Percentiles rank a stretch among this genome's conserved stretches.
Conservation (phyloP, 2,113 vertebrate species). For the Poecile atricapillus region DNA sequence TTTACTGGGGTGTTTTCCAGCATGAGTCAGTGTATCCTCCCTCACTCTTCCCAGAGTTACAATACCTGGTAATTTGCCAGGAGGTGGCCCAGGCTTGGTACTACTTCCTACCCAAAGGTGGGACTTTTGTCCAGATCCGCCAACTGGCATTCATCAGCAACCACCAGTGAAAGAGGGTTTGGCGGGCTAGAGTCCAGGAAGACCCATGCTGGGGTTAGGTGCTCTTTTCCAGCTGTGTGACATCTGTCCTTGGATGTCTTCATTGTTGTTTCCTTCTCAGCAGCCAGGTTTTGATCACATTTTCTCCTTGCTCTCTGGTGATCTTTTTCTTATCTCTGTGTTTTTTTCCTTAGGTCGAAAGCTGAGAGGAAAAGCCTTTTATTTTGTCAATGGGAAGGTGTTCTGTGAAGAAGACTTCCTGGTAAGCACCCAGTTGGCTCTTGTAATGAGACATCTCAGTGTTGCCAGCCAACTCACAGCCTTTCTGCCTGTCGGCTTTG, state of each 20-base stretch:
- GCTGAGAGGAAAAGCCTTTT: conserved; percentile 87
- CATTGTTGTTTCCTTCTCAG: background rate
- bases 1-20: background rate
- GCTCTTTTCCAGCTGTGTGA: background rate
- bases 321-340: background rate
- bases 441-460: background rate
- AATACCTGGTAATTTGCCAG: background rate
- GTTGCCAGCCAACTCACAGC: accelerated
- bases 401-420: conserved; percentile 96
- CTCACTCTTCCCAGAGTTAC: background rate
- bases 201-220: accelerated
- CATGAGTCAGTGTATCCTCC: background rate
- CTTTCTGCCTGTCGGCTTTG: background rate
- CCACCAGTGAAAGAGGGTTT: background rate
- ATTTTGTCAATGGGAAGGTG: conserved; percentile 83
- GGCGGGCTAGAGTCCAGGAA: background rate
- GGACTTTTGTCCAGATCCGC: background rate
- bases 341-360: conserved; percentile 75
- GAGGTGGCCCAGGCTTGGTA: background rate
- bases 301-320: background rate
- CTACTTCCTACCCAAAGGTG: background rate
- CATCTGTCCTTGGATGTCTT: accelerated
- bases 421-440: conserved; percentile 73
- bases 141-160: accelerated
- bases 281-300: background rate